Conservation (phyloP, 2,113 vertebrate species). For the Rhinopomastus cyanomelas region DNA sequence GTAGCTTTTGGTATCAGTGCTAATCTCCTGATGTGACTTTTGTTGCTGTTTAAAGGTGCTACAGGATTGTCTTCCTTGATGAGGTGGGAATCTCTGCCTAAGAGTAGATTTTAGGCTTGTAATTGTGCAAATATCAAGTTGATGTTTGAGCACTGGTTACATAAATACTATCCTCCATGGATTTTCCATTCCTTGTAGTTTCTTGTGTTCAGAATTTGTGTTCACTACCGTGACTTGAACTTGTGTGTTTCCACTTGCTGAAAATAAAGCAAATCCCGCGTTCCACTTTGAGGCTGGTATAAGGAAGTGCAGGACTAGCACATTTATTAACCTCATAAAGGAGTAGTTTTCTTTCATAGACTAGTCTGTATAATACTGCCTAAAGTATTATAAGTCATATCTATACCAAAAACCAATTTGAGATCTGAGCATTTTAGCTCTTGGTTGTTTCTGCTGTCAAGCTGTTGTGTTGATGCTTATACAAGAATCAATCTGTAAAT, state of each 20-base stretch:
- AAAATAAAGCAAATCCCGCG: neutral
- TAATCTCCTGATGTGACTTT: neutral
- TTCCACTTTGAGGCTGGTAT: neutral
- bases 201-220: neutral
- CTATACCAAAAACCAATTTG: neutral
- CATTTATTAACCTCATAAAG: neutral
- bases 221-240: neutral
- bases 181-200: neutral
- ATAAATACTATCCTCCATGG: neutral
- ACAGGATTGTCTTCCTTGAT: neutral
- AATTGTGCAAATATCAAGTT: neutral
- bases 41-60: neutral
- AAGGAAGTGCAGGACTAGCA: neutral
- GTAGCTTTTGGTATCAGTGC: neutral
- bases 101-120: neutral
- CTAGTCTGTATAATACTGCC: neutral
- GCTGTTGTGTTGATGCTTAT: neutral
- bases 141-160: neutral
- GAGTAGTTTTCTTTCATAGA: fast-evolving
- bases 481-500: neutral
- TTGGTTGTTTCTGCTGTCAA: neutral
- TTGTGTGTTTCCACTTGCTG: neutral
- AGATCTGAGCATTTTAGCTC: neutral
- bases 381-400: neutral
- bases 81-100: neutral